A percentile compares a stretch with the other conserved stretches of the same genome.
Evolutionary conservation across 2,113 vertebrate genomes (phyloP).

Genomic region (Climacteris rufus): DNA sequence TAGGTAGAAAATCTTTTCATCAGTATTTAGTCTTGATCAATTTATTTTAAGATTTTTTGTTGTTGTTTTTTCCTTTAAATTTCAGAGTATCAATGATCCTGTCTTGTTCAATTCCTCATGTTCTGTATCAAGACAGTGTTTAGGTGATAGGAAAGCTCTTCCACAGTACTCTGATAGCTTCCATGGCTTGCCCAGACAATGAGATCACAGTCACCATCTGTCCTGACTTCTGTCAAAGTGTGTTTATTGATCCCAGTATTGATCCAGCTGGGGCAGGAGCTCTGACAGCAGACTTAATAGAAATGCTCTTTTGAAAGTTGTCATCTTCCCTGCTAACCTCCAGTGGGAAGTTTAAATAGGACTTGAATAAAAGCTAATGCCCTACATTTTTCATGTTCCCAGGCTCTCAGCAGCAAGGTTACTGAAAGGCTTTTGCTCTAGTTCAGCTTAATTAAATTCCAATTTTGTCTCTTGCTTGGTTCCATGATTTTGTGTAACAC

Average conservation of each 20-base stretch:
- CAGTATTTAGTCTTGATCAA: background rate
- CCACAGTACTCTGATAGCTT: background rate
- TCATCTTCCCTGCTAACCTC: background rate
- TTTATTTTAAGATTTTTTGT: background rate
- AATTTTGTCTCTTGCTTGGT: background rate
- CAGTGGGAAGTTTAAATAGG: background rate
- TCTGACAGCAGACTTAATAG: background rate
- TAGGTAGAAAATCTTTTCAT: background rate
- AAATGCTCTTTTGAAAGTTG: background rate
- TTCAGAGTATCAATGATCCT: background rate
- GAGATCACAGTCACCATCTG: background rate
- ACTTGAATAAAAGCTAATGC: background rate
- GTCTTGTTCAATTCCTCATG: background rate
- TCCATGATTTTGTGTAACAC: background rate
- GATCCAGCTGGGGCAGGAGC: background rate
- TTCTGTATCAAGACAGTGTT: background rate
- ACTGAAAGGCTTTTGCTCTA: slow-evolving; percentile 19
- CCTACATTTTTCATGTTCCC: background rate
- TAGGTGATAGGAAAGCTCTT: background rate
- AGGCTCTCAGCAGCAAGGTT: background rate
- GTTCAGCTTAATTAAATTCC: slow-evolving; percentile 37
- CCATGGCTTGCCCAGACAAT: background rate
- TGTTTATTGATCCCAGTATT: background rate
- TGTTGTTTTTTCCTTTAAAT: background rate
- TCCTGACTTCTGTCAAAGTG: background rate